These are phyloP conservation scores for Myopa testacea DNA, from an alignment of 2,888 invertebrate species.

Conservation along the genomic window DNA sequence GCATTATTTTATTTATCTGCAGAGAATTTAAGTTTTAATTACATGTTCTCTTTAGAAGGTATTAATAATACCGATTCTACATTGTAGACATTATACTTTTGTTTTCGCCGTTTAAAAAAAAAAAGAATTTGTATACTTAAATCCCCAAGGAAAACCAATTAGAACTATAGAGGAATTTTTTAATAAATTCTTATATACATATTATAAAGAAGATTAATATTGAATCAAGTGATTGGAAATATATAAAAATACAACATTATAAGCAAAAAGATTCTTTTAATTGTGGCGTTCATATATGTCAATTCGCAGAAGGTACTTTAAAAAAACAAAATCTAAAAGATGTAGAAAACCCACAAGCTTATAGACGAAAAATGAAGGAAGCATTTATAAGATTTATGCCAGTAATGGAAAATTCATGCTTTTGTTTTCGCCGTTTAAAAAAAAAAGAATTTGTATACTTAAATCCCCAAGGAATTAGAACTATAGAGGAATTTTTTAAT, in stretches of 20 bases:
- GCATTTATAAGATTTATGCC: neutral
- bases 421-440: neutral
- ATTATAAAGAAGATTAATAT: neutral
- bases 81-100: neutral
- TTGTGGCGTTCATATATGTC: constrained; percentile 12
- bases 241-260: neutral
- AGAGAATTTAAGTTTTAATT: neutral
- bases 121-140: neutral
- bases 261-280: constrained; percentile 8
- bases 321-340: neutral
- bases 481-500: neutral
- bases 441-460: neutral
- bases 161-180: neutral
- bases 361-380: neutral
- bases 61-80: constrained; percentile 8
- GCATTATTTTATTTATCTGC: neutral
- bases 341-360: neutral
- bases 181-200: neutral
- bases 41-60: neutral
- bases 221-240: neutral
- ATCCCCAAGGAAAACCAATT: neutral
- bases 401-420: neutral
- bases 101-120: neutral
- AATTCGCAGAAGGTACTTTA: constrained; percentile 3
- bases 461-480: neutral